Evolutionary conservation across 2,797 vertebrate species (phyloP).

Genomic region (Ciconia nigra): DNA sequence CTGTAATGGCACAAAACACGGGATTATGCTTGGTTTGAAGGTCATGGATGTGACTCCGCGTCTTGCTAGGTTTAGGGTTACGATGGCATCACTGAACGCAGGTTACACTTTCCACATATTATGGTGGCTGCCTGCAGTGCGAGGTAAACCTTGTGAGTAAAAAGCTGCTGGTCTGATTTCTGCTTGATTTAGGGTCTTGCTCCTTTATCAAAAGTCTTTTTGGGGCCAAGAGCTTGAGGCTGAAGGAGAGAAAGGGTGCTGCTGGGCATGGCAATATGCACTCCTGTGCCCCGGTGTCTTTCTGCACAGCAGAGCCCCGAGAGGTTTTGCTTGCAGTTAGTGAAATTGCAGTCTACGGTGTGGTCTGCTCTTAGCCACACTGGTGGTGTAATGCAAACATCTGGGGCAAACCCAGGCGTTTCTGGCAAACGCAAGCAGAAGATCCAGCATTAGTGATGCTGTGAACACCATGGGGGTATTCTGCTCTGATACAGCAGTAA

Average conservation of each 20-base stretch:
- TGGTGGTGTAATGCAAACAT: neutral
- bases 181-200: neutral
- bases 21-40: neutral
- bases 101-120: too few relatives aligned
- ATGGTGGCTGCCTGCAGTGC: neutral
- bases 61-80: neutral
- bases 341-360: neutral
- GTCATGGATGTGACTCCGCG: neutral
- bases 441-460: neutral
- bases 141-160: neutral
- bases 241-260: neutral
- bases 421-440: neutral
- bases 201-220: neutral
- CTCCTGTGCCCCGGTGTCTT: neutral
- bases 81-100: neutral
- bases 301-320: neutral
- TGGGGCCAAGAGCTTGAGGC: neutral
- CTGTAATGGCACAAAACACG: neutral
- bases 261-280: neutral
- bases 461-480: rapidly evolving
- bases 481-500: neutral
- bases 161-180: neutral
- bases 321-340: neutral
- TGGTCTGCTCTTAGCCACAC: neutral
- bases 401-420: neutral